Base-by-base conservation (phyloP, 2,888 invertebrate genomes). In the Drosophila nr. medialis region DNA sequence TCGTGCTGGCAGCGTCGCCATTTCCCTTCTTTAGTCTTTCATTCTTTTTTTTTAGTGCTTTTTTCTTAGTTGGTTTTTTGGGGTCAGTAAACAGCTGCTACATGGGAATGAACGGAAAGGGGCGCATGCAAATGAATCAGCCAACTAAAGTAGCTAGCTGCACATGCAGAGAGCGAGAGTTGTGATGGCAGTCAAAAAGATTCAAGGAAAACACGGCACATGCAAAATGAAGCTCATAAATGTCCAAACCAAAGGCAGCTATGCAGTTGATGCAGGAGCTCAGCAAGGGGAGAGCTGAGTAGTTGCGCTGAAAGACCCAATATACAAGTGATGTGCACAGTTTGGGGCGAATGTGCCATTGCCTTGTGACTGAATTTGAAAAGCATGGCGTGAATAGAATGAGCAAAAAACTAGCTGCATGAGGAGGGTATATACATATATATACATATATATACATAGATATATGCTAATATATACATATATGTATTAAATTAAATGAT, bases 1-100 rank as follows among this genome's bases (percentile, higher is more conserved):
- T 74, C 85, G 85, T 85, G 85, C 50, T 65, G 71, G 63, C 51
- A 63, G 60, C 72, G 51, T 58, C 76, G 59, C 50, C 61, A 59
- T 54, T 55, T 64, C 45, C 58, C 60, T 40, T 40, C 54, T 10
- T 27, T 54, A 7, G 18, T 27, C 4, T 50, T n/a, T 36, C 50
- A 62, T 55, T 58, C 55, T 64, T 32, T 40, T 67, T 65, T n/a
- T 48, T 53, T 24, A 15, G 45, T 63, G 38, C 34, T 24, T 53
- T 42, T 48, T 64, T 64, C 42, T 42, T 40, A 38, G 29, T 45
- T 51, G 50, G 30, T 54, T 36, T 55, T 85, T 85, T 86, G 75
- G 87, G 85, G 87, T 87, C 87, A 86, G 67, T 76, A 76, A 81
- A 77, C 82, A 77, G 81, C 73, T 76, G 82, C 74, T 60, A 68